Evolutionary conservation across 1,140 invertebrate genomes (phyloP).

Genomic region (Drosophila leontia): DNA sequence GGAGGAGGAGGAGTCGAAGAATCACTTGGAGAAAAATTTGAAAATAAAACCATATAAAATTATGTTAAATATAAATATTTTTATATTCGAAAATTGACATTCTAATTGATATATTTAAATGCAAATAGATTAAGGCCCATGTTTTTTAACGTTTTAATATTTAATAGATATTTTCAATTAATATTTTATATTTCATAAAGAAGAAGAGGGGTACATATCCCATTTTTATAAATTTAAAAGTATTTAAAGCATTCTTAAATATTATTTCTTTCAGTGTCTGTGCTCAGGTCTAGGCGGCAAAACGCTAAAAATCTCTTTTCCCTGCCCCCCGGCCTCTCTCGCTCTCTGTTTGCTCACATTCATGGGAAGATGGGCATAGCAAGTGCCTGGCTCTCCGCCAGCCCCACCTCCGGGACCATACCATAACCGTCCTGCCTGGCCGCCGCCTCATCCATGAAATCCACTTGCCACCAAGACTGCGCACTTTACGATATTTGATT

Average conservation of each 20-base stretch:
- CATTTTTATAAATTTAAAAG: background rate
- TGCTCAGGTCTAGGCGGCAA: conserved; percentile 56
- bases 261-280: conserved; percentile 1
- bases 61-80: no score
- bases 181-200: background rate
- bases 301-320: conserved; percentile 72
- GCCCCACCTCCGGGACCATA: conserved; percentile 11
- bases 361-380: conserved; percentile 73
- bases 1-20: background rate
- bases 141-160: background rate
- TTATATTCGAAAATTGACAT: background rate
- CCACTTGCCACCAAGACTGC: conserved; percentile 75
- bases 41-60: background rate
- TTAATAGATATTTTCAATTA: background rate
- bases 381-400: conserved; percentile 37
- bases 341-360: conserved; percentile 73
- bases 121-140: no score
- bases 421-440: conserved; percentile 12
- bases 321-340: conserved; percentile 15
- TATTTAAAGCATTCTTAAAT: no score
- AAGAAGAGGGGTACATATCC: no score
- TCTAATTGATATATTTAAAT: no score
- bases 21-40: background rate
- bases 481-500: conserved; percentile 84
- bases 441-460: conserved; percentile 44